Evolutionary conservation across 2,797 vertebrate species (phyloP).

Genomic region (Alca torda): DNA sequence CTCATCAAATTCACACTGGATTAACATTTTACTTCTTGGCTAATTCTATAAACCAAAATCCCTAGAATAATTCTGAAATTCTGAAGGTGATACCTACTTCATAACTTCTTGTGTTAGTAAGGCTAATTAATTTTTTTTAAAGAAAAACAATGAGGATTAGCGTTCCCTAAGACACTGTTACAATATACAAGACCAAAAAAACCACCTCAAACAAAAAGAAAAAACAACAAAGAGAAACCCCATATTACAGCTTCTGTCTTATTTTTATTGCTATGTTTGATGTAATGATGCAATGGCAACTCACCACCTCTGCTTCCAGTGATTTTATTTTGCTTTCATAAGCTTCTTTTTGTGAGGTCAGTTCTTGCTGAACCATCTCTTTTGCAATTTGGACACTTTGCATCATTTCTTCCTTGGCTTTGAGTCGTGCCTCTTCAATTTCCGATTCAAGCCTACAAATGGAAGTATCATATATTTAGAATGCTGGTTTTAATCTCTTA

Average conservation of each 20-base stretch:
- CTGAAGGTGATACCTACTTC: neutral
- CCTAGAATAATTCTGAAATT: neutral
- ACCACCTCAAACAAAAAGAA: neutral
- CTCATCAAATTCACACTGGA: neutral
- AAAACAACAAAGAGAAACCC: neutral
- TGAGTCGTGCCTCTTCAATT: slow-evolving; percentile 90
- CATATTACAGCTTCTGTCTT: neutral
- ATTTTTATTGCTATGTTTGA: neutral
- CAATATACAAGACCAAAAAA: neutral
- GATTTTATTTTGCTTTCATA: slow-evolving; percentile 87
- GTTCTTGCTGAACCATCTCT: slow-evolving; percentile 90
- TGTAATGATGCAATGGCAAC: neutral
- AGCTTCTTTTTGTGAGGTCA: slow-evolving; percentile 83
- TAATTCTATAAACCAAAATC: neutral
- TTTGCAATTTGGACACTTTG: slow-evolving; percentile 92
- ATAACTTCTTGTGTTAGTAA: neutral
- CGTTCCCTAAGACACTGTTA: neutral
- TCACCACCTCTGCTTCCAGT: slow-evolving; percentile 89
- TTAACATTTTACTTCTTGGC: neutral
- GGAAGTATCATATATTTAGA: neutral
- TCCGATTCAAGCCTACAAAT: slow-evolving; percentile 88
- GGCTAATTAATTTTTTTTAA: neutral
- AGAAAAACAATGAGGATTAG: neutral
- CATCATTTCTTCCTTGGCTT: slow-evolving; percentile 95
- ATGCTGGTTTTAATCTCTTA: neutral